A percentile compares a stretch with the other conserved stretches of the same genome.
These are phyloP conservation scores for Heteractis magnifica DNA, from an alignment of 92 coral and sea anemone species.

Conservation along the genomic window DNA sequence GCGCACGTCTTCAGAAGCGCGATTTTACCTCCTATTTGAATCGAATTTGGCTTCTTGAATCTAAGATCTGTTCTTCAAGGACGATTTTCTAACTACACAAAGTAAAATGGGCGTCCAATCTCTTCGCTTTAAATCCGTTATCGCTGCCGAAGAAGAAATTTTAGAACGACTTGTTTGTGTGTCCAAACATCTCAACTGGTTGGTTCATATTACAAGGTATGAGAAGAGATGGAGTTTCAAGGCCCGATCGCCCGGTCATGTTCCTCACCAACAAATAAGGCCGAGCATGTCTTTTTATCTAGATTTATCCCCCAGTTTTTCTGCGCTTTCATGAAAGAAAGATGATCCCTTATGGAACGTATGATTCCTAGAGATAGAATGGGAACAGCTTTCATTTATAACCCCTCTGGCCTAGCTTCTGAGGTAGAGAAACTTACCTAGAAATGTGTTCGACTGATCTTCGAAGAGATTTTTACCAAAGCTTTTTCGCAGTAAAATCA, in stretches of 20 bases:
- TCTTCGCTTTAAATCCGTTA: neutral
- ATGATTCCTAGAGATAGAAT: neutral
- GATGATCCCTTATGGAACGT: neutral
- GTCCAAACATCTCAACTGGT: slow-evolving; percentile 34
- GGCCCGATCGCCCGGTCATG: slow-evolving; percentile 9
- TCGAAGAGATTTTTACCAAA: neutral
- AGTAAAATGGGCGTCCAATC: neutral
- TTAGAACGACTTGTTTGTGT: slow-evolving; percentile 27
- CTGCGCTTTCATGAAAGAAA: slow-evolving; percentile 5
- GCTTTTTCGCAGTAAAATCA: neutral
- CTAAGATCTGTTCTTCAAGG: neutral
- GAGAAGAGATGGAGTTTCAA: neutral
- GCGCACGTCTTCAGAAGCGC: slow-evolving; percentile 20
- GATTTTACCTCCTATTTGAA: slow-evolving; percentile 12
- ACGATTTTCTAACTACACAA: neutral
- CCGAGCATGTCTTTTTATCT: neutral
- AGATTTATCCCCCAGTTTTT: neutral
- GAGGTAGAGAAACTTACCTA: neutral
- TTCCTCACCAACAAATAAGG: slow-evolving; percentile 12
- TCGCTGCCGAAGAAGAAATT: slow-evolving; percentile 5
- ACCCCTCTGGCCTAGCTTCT: neutral
- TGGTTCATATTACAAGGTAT: slow-evolving; percentile 37
- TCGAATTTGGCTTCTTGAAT: neutral
- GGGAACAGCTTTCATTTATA: neutral
- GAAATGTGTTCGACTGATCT: neutral